Evolutionary conservation across 2,888 invertebrate species (phyloP).

Genomic region (Zhuqinia jingwanae): DNA sequence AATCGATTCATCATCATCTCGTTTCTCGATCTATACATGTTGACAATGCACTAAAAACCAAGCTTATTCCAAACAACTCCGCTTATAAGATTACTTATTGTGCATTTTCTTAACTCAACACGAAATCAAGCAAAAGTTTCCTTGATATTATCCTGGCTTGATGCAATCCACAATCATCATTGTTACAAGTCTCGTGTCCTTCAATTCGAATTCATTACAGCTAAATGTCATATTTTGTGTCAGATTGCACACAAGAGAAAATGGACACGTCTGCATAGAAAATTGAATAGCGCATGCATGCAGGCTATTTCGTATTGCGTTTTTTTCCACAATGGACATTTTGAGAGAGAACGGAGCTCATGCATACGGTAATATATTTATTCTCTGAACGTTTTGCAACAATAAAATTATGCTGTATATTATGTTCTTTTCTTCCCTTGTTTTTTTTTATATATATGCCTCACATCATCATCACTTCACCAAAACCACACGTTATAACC

Average conservation of each 20-base stretch:
- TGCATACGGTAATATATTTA: neutral
- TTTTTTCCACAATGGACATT: neutral
- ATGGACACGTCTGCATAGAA: neutral
- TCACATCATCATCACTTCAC: conserved; percentile 14
- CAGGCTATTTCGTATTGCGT: neutral
- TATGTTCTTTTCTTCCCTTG: too few relatives aligned
- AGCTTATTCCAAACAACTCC: neutral
- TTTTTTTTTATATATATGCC: neutral
- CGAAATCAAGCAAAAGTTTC: conserved; percentile 1
- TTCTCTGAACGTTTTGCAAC: too few relatives aligned
- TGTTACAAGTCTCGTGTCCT: conserved; percentile 19
- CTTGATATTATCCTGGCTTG: neutral
- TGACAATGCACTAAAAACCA: neutral
- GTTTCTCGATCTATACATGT: neutral
- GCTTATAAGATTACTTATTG: too few relatives aligned
- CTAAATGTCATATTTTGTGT: neutral
- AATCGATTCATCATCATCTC: conserved; percentile 45
- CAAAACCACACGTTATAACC: neutral
- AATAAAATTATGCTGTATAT: too few relatives aligned
- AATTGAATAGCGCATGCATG: neutral
- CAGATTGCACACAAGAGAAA: neutral
- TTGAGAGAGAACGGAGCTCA: neutral
- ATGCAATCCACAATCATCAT: conserved; percentile 6
- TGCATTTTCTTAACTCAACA: conserved; percentile 6
- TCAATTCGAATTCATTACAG: neutral